phyloP scores from a whole-genome alignment of 2,888 invertebrate species.

The Drosophila imparisetae region DNA sequence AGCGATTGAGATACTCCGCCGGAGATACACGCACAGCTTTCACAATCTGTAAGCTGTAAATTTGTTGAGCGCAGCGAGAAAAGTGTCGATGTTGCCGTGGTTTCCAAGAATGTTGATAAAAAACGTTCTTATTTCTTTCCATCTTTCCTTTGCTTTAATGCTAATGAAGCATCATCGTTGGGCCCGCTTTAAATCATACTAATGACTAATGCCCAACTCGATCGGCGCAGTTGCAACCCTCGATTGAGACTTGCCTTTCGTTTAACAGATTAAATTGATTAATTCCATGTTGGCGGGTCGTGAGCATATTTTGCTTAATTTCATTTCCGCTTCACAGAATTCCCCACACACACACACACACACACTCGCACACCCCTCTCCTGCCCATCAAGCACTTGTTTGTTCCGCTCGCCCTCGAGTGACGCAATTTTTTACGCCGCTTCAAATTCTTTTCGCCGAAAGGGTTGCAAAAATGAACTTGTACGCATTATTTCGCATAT shows the following conservation, averaged over 20 bases:
- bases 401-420: conserved; percentile 76
- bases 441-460: conserved; percentile 52
- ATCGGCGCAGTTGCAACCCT: conserved; percentile 32
- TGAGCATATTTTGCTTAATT: conserved; percentile 81
- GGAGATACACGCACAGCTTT: conserved; percentile 30
- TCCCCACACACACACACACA: background rate
- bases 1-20: conserved; percentile 41
- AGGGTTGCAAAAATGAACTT: conserved; percentile 73
- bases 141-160: conserved; percentile 34
- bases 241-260: conserved; percentile 38
- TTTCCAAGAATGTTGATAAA: conserved; percentile 71
- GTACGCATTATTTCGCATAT: conserved; percentile 53
- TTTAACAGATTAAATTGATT: conserved; percentile 84
- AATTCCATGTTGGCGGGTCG: conserved; percentile 79
- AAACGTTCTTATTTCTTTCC: conserved; percentile 55
- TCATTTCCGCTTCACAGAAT: conserved; percentile 77
- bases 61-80: conserved; percentile 17
- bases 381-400: conserved; percentile 58
- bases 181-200: conserved; percentile 66
- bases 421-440: conserved; percentile 74
- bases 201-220: conserved; percentile 54
- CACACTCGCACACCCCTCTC: background rate
- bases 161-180: conserved; percentile 59
- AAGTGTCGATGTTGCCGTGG: conserved; percentile 8
- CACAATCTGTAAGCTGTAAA: conserved; percentile 41